phyloP scores from a whole-genome alignment of 2,888 invertebrate species.

The Metellina segmentata region DNA sequence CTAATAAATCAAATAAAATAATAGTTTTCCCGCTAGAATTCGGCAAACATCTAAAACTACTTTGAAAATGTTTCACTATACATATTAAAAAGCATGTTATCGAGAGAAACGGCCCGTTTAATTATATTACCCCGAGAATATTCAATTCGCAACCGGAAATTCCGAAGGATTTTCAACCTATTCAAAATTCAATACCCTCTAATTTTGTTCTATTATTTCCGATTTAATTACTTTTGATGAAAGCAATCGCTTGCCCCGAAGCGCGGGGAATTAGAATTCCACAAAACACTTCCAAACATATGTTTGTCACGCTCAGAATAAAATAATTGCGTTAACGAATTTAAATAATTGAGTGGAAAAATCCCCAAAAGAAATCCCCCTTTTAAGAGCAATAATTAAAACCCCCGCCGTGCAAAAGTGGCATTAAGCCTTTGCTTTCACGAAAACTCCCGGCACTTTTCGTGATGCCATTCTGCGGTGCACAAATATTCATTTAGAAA shows the following conservation, averaged over 20 bases:
- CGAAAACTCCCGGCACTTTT: background rate
- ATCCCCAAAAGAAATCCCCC: background rate
- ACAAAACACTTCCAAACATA: background rate
- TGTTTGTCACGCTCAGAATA: background rate
- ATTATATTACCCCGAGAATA: background rate
- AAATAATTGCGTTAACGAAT: background rate
- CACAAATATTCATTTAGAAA: background rate
- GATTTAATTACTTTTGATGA: background rate
- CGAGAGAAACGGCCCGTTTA: too few species aligned
- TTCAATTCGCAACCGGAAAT: background rate
- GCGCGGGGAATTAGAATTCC: background rate
- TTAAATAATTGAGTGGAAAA: constrained; percentile 1
- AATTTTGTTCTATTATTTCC: background rate
- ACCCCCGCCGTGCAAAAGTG: background rate
- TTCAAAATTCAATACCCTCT: background rate
- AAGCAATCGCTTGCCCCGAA: background rate
- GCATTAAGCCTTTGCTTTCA: background rate
- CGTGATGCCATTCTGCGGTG: background rate
- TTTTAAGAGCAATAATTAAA: background rate
- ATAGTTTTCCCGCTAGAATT: too few species aligned
- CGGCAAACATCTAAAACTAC: too few species aligned
- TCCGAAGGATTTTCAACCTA: background rate
- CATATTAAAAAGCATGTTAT: too few species aligned
- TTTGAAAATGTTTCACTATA: too few species aligned
- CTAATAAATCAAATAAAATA: too few species aligned